phyloP scores from a whole-genome alignment of 2,113 vertebrate genomes.

The Phrynocephalus versicolor region DNA sequence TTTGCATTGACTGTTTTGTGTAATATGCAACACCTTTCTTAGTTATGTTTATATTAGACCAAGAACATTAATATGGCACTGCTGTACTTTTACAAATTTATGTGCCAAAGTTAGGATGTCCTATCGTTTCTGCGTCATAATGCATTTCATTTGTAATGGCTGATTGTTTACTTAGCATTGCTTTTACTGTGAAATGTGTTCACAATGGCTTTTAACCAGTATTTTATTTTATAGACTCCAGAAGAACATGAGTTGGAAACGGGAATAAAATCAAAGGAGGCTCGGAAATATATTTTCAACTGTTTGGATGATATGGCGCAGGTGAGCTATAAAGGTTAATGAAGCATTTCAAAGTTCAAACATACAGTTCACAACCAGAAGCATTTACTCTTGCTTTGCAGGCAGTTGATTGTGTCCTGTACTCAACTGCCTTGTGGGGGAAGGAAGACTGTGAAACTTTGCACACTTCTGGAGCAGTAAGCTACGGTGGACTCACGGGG shows the following conservation, averaged over 20 bases:
- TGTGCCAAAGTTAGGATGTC: slow-evolving; percentile 11
- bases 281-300: slow-evolving; percentile 98
- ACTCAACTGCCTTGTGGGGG: background rate
- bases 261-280: slow-evolving; percentile 97
- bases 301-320: slow-evolving; percentile 99
- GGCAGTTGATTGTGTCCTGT: background rate
- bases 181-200: slow-evolving; percentile 20
- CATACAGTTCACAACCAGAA: background rate
- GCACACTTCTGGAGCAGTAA: background rate
- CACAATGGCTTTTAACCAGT: slow-evolving; percentile 17
- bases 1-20: background rate
- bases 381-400: background rate
- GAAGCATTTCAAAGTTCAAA: background rate
- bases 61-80: background rate
- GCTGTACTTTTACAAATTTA: background rate
- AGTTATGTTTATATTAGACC: slow-evolving; percentile 1
- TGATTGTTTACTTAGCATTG: slow-evolving; percentile 38
- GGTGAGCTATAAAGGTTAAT: slow-evolving; percentile 70
- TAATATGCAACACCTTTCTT: background rate
- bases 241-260: slow-evolving; percentile 95
- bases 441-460: background rate
- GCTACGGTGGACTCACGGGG: background rate
- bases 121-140: slow-evolving; percentile 7
- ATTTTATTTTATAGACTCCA: slow-evolving; percentile 80
- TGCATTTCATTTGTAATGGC: slow-evolving; percentile 6